Base-by-base conservation (phyloP, 2,797 vertebrate species). In the Pterois miles region DNA sequence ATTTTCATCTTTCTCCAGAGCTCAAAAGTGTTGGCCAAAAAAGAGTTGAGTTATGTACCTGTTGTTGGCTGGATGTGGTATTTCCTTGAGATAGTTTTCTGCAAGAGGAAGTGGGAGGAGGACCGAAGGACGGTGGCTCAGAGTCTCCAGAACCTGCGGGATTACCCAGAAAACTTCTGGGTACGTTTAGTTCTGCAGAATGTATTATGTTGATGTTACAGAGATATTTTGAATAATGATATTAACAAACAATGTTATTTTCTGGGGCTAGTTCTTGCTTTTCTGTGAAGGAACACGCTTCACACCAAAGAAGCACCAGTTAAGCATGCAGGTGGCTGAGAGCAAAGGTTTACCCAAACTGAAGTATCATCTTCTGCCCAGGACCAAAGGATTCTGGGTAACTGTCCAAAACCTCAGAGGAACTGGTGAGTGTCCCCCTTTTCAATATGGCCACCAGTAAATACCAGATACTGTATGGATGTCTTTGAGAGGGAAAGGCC, bases 31-130 rank as follows among this genome's bases (percentile, higher is more conserved):
- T 93, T 99, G 74, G 98, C 98, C 58, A 99, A 99, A 92, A 97
- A 98, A 65, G 97, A 99, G 85, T 89, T 99, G 81, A 93, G 96
- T 7, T 99, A 97, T 14, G 91, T 99, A 40, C 98, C 98, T 0
- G 67, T 99, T 48, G 97, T 99, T 27, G 98, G 98, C 74, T 99
- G 98, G 98, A 98, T 98, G 97, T 99, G 98, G 98, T 98, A 98
- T 93, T 99, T 99, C 90, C 91, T 97, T 9, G 98, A 99, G 92
- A 97, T 99, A 3, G 97, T 99, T 43, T 99, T 99, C 92, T 99
- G 98, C 89, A 97, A 97, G 48, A 96, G 98, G 59, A 98, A 97
- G 79, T 99, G 98, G 98, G 98, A 99, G 71, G 97, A 98, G 29
- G 98, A 99, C 88, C 93, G 96, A 16, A 96, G 76, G 84, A 98